These are phyloP conservation scores for Brachyistius frenatus DNA, from an alignment of 2,113 vertebrate species.

Conservation along the genomic window DNA sequence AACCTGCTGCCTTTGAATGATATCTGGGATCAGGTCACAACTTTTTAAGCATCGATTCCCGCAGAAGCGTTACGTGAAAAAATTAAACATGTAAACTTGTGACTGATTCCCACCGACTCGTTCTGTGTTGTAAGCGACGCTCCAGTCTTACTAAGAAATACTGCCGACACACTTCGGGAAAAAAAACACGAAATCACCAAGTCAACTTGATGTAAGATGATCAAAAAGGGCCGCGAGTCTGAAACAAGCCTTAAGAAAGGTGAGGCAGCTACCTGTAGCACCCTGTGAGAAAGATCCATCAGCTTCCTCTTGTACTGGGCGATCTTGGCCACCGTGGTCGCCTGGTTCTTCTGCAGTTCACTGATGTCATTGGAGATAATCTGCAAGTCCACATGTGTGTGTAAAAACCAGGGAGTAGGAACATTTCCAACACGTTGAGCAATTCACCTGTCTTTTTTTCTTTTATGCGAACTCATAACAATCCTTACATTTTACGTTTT, in stretches of 20 bases:
- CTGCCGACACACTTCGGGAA: too few relatives aligned
- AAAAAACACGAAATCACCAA: too few relatives aligned
- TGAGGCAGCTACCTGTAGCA: conserved; percentile 88
- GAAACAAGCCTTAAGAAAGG: background rate
- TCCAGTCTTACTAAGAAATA: too few relatives aligned
- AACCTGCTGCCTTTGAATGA: too few relatives aligned
- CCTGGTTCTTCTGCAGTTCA: conserved; percentile 98
- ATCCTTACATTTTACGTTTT: background rate
- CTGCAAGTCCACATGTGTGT: conserved; percentile 72
- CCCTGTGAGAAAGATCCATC: conserved; percentile 96
- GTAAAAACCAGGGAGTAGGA: background rate
- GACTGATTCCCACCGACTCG: too few relatives aligned
- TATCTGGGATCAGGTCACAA: too few relatives aligned
- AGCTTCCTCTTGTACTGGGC: conserved; percentile 98
- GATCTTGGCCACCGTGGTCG: conserved; percentile 96
- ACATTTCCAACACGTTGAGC: background rate
- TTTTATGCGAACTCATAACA: too few relatives aligned
- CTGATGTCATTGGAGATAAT: conserved; percentile 97
- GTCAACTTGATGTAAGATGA: too few relatives aligned
- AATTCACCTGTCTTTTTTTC: background rate
- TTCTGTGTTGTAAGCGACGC: too few relatives aligned
- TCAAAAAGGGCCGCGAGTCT: background rate
- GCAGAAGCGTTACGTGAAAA: too few relatives aligned
- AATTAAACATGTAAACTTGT: too few relatives aligned
- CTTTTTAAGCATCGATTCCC: too few relatives aligned